Base-by-base conservation (phyloP, 2,113 vertebrate species). In the Haplochromis burtoni region DNA sequence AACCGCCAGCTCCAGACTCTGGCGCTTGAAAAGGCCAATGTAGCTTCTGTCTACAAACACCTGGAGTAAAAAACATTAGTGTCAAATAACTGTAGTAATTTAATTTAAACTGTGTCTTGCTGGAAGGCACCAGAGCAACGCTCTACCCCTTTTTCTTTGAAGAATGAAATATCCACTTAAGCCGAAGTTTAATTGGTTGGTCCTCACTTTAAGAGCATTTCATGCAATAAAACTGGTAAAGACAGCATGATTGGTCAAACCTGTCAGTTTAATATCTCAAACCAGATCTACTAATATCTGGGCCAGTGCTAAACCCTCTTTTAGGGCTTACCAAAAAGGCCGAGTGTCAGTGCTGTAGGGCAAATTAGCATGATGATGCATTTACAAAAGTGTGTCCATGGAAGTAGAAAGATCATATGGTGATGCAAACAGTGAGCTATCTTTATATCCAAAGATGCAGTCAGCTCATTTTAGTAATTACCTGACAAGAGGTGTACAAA, bases 21-120 rank as follows among this genome's bases (percentile, higher is more conserved):
- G 96, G 54, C 97, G 97, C 92, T 98, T 97, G 89, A 99, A 95
- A 90, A 97, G 96, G 5, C 98, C 98, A 49, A 98, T 93, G n/a
- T 97, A 98, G 84, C 92, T 92, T 53, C 94, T 97, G 94, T 98
- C 97, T 73, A 99, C 93, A 95, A 99, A 99, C 24, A 99, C 97
- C 98, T 99, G 92, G 2, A 21, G 31, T 10, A 19, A 87, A 38
- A 82, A 68, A 45, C 1, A 38, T 21, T 1, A 8, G 16, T 35
- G 21, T 79, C 40, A 78, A 31, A 73, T 82, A 66, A 51, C 10
- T 5, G 42, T 33, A 49, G 53, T 45, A 73, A 66, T 38, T 21
- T 66, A 8, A 19, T 38, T 21, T 66, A 66, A 66, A 38, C 61
- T 2, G 19, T 21, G 61, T 40, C 63, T 7, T 40, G 35, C 11